A percentile compares a stretch with the other conserved stretches of the same genome.
phyloP scores from a whole-genome alignment of 2,113 vertebrate genomes.

The Numida meleagris region DNA sequence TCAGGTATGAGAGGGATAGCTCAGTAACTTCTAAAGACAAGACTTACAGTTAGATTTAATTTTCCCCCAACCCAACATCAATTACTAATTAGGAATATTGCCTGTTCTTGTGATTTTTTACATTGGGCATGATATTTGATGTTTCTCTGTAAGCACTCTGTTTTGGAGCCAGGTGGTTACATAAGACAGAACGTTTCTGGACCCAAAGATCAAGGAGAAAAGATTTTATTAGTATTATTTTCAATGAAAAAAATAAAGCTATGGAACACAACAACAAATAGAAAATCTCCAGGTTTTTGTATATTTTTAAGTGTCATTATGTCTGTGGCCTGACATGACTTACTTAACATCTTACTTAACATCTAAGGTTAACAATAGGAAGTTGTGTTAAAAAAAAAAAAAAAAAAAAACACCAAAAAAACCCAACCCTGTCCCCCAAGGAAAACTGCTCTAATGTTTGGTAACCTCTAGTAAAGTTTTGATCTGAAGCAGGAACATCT shows the following conservation, averaged over 20 bases:
- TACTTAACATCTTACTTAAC: too few species aligned
- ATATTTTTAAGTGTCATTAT: background rate
- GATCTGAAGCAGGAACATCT: background rate
- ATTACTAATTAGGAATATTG: constrained; percentile 12
- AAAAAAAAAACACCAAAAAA: background rate
- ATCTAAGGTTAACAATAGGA: constrained; percentile 5
- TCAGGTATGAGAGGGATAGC: background rate
- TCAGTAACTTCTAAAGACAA: background rate
- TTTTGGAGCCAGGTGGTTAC: constrained; percentile 20
- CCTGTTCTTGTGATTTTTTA: constrained; percentile 20
- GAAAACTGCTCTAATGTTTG: constrained; percentile 4
- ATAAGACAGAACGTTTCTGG: constrained; percentile 19
- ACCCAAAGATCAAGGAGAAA: background rate
- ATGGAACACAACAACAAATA: constrained; percentile 24
- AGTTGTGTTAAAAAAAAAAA: background rate
- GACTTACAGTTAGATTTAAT: background rate
- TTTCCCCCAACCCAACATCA: background rate
- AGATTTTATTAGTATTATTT: background rate
- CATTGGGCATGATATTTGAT: background rate
- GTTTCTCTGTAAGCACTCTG: background rate
- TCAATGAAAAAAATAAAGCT: background rate
- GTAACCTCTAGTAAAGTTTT: constrained; percentile 2
- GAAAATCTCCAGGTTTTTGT: background rate
- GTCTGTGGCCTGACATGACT: constrained; percentile 9
- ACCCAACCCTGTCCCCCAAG: background rate